phyloP scores from a whole-genome alignment of 2,797 vertebrate genomes.

The Chelonia mydas region DNA sequence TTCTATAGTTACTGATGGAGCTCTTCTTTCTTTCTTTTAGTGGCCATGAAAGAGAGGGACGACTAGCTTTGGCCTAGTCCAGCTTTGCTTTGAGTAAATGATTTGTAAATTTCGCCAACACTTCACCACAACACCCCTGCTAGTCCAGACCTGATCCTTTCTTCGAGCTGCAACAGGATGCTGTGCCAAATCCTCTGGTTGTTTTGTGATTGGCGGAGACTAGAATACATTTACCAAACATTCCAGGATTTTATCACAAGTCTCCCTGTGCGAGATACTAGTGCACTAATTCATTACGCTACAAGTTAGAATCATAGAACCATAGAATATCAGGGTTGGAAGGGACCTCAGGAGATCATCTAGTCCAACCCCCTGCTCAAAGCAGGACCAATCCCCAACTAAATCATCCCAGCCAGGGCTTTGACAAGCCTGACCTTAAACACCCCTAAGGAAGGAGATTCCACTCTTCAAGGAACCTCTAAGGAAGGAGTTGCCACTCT shows the following conservation, averaged over 20 bases:
- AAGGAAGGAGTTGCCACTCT: too few relatives aligned
- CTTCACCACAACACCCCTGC: not conserved
- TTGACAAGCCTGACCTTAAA: too few relatives aligned
- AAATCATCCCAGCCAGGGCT: not conserved
- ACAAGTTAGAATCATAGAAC: not conserved
- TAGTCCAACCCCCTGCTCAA: too few relatives aligned
- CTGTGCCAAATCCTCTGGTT: not conserved
- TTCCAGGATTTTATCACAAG: not conserved
- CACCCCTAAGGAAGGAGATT: too few relatives aligned
- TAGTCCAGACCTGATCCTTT: not conserved
- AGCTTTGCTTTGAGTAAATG: not conserved
- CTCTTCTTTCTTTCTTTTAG: not conserved
- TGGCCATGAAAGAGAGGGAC: not conserved
- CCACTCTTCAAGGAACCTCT: too few relatives aligned
- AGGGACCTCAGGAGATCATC: too few relatives aligned
- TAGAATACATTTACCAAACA: not conserved
- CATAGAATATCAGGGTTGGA: too few relatives aligned
- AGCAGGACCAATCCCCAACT: not conserved
- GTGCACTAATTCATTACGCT: not conserved
- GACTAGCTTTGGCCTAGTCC: not conserved
- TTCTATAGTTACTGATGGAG: not conserved
- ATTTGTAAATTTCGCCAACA: not conserved
- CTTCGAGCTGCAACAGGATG: not conserved
- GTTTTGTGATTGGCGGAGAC: not conserved
- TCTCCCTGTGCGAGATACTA: not conserved